Evolutionary conservation across 37 sponge, comb jelly and placozoan genomes (phyloP).

Genomic region (Tethya wilhelma): DNA sequence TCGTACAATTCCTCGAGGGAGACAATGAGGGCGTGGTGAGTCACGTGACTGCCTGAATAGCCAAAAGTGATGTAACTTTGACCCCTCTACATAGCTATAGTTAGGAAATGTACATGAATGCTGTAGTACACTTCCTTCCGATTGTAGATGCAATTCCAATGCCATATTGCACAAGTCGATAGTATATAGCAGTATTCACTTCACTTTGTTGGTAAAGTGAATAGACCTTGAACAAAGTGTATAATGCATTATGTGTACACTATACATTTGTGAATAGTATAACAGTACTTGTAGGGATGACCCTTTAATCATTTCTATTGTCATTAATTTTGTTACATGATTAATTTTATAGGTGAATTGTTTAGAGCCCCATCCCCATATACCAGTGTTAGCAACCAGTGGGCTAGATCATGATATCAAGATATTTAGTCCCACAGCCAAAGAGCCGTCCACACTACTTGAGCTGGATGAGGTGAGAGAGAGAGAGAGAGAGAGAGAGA

Average conservation of each 20-base stretch:
- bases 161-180: no score
- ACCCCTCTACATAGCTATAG: no score
- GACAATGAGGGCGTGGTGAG: slow-evolving; percentile 91
- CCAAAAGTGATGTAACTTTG: no score
- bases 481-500: background rate
- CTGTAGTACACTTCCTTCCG: no score
- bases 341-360: slow-evolving; percentile 78
- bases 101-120: no score
- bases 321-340: background rate
- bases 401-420: slow-evolving; percentile 93
- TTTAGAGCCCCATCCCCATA: slow-evolving; percentile 90
- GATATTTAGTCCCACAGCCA: slow-evolving; percentile 80
- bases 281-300: no score
- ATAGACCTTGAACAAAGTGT: background rate
- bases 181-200: no score
- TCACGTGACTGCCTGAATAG: no score
- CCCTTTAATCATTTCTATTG: no score
- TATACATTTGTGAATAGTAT: background rate
- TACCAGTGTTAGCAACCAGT: slow-evolving; percentile 89
- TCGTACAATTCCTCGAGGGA: slow-evolving; percentile 86
- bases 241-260: background rate
- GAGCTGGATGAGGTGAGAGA: slow-evolving; percentile 52
- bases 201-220: background rate
- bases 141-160: no score
- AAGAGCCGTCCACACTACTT: slow-evolving; percentile 38